phyloP scores from a whole-genome alignment of 2,113 vertebrate species.

The Rhynchopsitta pachyrhyncha region DNA sequence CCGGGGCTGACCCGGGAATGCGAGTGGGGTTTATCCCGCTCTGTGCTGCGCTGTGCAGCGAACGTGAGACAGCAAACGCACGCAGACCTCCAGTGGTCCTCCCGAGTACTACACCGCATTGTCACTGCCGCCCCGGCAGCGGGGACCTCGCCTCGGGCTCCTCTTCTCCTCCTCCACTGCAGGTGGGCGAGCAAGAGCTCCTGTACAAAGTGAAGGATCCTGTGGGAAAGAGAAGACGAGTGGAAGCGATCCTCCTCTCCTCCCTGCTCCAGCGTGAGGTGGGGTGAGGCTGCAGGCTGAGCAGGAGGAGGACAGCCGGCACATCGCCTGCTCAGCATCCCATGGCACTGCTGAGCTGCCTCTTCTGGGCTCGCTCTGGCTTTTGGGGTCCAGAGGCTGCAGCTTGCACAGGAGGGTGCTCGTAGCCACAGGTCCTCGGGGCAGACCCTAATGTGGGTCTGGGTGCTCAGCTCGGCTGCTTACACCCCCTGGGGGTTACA shows the following conservation, averaged over 20 bases:
- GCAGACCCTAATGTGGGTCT: not conserved
- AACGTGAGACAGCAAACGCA: not conserved
- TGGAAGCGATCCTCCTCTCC: not conserved
- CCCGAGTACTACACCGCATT: not conserved
- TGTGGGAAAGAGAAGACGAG: not conserved
- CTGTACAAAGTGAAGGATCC: not conserved
- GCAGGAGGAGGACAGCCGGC: not conserved
- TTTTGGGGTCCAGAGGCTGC: not conserved
- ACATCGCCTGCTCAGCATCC: fast-evolving
- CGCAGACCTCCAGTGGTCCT: slow-evolving; percentile 47
- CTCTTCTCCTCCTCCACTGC: not conserved
- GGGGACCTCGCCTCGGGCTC: fast-evolving
- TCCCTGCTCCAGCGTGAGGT: not conserved
- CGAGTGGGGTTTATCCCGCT: fast-evolving
- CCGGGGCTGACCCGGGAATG: not conserved
- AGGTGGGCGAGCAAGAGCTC: not conserved
- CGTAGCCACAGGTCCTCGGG: not conserved
- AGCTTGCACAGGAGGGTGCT: not conserved
- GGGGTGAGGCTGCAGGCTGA: not conserved
- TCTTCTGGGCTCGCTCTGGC: not conserved
- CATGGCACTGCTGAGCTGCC: not conserved
- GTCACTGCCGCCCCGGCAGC: not conserved
- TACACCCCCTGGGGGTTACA: not conserved
- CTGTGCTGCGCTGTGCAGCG: fast-evolving
- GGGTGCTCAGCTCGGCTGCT: not conserved